Base-by-base conservation (phyloP, 1,140 invertebrate species). In the Leptoteleia sp. region DNA sequence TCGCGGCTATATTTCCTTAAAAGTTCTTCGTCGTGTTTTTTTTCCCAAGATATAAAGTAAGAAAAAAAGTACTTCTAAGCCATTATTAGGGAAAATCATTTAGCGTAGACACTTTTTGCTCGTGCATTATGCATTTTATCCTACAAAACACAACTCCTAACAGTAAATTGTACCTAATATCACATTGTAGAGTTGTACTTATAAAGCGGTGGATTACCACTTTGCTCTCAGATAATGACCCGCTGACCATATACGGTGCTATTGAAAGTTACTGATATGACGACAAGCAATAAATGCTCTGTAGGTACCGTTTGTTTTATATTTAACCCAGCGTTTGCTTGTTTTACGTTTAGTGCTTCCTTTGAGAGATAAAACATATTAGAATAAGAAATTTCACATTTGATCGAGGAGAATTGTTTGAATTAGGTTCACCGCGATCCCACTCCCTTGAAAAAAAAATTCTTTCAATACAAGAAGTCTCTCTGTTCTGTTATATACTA, bases 251-350 rank as follows among this genome's bases (percentile, higher is more conserved):
- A 77, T 71, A 71, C 37, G 75, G 75, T 11, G 13, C 65, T 70
- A 64, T 45, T 67, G 45, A 67, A 78, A 78, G 61, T 35, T 27
- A 65, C 52, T 71, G 59, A 71, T 67, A 45, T 7, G 45, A 65
- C 67, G 59, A 67, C 59, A 71, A 50, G 52, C 25, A 55, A 54
- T 62, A 76, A 76, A 76, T 55, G 38, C n/a, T n/a, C 38, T 25
- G 45, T 54, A 54, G 31, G 43, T 47, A 47, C 47, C 27, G 29
- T 45, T 76, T 67, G 40, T 67, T 67, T 76, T 31, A 67, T 67
- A 76, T 67, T 76, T 61, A 67, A 55, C 16, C n/a, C n/a, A n/a
- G n/a, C n/a, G n/a, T n/a, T n/a, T n/a, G n/a, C n/a, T n/a, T n/a
- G n/a, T n/a, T n/a, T n/a, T n/a, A n/a, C n/a, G n/a, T n/a, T n/a